Conservation (phyloP, 2,113 vertebrate species). For the Thymallus thymallus region DNA sequence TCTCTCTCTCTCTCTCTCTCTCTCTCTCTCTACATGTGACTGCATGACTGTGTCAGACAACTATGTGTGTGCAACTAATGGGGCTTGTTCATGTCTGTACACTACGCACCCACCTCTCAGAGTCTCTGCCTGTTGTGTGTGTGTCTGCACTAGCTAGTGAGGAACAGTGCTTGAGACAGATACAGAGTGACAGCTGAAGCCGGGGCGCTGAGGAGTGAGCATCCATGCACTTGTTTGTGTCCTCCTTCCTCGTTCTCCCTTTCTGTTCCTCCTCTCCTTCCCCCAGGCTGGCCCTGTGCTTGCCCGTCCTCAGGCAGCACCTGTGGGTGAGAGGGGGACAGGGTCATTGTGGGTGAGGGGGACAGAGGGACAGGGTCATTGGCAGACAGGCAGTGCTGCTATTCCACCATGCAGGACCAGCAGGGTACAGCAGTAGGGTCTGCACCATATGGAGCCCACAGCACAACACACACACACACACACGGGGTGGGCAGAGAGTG, state of each 20-base stretch:
- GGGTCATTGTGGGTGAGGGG: no score
- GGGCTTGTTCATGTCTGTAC: slow-evolving; percentile 40
- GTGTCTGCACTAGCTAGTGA: slow-evolving; percentile 4
- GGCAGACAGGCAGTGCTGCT: slow-evolving; percentile 31
- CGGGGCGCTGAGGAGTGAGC: slow-evolving; percentile 62
- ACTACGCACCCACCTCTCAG: slow-evolving; percentile 48
- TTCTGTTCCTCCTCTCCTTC: slow-evolving; percentile 28
- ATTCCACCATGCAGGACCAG: slow-evolving; percentile 49
- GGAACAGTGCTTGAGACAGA: slow-evolving; percentile 59
- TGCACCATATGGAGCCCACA: neutral
- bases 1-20: no score
- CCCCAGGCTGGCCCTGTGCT: slow-evolving; percentile 27
- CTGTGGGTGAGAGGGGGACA: slow-evolving; percentile 55
- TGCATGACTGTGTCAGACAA: slow-evolving; percentile 16
- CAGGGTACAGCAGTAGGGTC: slow-evolving; percentile 5
- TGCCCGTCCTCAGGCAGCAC: slow-evolving; percentile 55
- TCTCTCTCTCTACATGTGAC: slow-evolving; percentile 40
- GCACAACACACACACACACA: slow-evolving; percentile 20
- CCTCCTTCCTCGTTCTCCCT: slow-evolving; percentile 42
- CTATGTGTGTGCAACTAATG: slow-evolving; percentile 42
- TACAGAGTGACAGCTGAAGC: slow-evolving; percentile 51
- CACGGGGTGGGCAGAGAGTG: neutral
- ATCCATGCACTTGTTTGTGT: slow-evolving; percentile 69
- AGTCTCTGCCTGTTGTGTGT: slow-evolving; percentile 31
- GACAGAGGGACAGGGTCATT: no score